Base-by-base conservation (phyloP, 1,140 invertebrate genomes). In the Psix sp. region DNA sequence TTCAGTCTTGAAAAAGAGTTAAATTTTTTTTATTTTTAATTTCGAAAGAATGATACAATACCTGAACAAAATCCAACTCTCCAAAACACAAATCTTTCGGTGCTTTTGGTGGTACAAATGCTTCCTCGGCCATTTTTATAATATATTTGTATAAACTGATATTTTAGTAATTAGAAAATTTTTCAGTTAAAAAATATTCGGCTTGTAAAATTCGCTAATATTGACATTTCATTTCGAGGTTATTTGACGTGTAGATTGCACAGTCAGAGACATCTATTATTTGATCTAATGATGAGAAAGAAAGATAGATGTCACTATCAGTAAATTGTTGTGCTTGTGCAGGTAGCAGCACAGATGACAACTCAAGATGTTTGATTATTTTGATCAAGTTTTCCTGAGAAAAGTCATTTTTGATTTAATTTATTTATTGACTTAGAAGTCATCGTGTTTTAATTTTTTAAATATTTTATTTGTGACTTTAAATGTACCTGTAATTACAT, bases 41-140 rank as follows among this genome's bases (percentile, higher is more conserved):
- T 17, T 6, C 17, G 4, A 16, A 39, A 39, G 17, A 21, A 15
- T 21, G 4, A 60, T 43, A 21, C 36, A 24, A 45, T 77, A 86
- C 86, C 74, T 85, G 79, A 5, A 84, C 75, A 52, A 87, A 87
- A 62, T 87, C 82, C 29, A 80, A 43, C 59, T 85, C 84, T 6
- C 80, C 82, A 36, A 87, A 87, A 51, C 82, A 86, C 11, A 86
- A 62, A 49, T 87, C 85, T 43, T 83, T 88, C 1, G 86, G 86
- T 11, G 84, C 82, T 52, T 79, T 83, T n/a, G 85, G 85, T 18
- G 83, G 76, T 20, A 78, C 78, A 57, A 82, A 81, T 35, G 62
- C 79, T 29, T 80, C 65, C 21, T 83, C 80, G 1, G 80, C 67
- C 84, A 86, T 86, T 46, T 39, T 54, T 33, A 2, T n/a, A 29